Evolutionary conservation across 2,113 vertebrate species (phyloP), one percentile per base, ranked within the genome.

Genomic region (Engystomops pustulosus): DNA sequence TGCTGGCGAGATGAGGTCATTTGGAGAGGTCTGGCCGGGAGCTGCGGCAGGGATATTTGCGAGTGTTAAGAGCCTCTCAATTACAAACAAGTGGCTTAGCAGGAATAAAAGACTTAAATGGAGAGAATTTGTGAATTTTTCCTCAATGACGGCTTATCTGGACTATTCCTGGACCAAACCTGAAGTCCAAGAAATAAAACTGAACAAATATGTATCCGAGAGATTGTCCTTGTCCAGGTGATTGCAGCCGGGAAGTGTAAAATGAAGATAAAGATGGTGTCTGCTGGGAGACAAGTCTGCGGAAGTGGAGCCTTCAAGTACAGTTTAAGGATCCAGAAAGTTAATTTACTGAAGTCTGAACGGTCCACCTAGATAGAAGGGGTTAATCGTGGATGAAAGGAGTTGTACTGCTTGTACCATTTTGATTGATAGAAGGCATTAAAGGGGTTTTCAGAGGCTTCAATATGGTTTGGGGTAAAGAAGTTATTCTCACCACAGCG

Each of bases 51-150:
- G 34, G 36, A 53, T 34, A 49, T 45, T 38, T 18, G 45, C 18
- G 20, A 4, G 7, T 49, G 70, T 74, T 47, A 47, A 45, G 36
- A 41, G 38, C 10, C 41, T 72, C 70, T 74, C 14, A 15, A 47
- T 74, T 47, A 49, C 70, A 74, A 74, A 47, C 41, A 45, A 74
- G n/a, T 70, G 36, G 68, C 34, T 70, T n/a, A n/a, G 30, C 10
- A 20, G 11, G 14, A n/a, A 71, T 4, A 47, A 27, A 15, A 44
- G 45, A 45, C 25, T 5, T 27, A 30, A 74, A 47, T 23, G 5
- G 10, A 45, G n/a, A 6, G 17, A 72, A 45, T 72, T 45, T 45
- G n/a, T 6, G 17, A 72, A 45, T 72, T 45, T 45, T 47, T 38
- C 17, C 38, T 69, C 9, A 1, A 3, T 44, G 34, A 9, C 6